These are phyloP conservation scores for Hippocampus barbouri DNA, from an alignment of 2,113 vertebrate genomes.

Conservation along the genomic window DNA sequence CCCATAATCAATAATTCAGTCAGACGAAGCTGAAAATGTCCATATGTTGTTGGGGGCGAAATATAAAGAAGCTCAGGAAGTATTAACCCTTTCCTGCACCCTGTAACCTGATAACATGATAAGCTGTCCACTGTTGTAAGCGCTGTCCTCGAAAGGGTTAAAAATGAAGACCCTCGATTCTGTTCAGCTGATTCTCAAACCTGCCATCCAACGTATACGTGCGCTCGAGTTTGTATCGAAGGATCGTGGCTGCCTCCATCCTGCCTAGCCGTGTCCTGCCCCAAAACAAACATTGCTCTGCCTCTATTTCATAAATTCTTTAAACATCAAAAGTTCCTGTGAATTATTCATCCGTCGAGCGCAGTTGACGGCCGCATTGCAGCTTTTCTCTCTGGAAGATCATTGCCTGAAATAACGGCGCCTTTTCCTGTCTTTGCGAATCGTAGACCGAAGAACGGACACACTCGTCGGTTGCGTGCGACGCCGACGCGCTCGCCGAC, in stretches of 20 bases:
- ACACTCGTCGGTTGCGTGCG: slow-evolving; percentile 9
- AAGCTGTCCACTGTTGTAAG: no score
- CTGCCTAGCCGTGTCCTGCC: slow-evolving; percentile 17
- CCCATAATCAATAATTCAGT: slow-evolving; percentile 42
- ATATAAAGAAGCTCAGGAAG: neutral
- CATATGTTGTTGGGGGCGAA: neutral
- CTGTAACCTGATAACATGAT: no score
- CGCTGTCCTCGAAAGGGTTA: no score
- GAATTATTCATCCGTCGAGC: slow-evolving; percentile 60
- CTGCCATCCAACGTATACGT: neutral
- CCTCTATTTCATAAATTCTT: slow-evolving; percentile 69
- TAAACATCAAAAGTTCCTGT: slow-evolving; percentile 51
- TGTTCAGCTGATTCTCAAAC: neutral
- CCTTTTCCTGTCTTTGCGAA: neutral
- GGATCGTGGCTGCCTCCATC: slow-evolving; percentile 10
- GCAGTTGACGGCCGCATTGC: slow-evolving; percentile 59
- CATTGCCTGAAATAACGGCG: slow-evolving; percentile 45
- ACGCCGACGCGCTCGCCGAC: neutral
- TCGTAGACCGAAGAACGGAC: neutral
- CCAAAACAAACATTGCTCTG: slow-evolving; percentile 63
- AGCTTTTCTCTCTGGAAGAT: slow-evolving; percentile 50
- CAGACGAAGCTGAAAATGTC: slow-evolving; percentile 14
- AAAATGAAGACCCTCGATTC: neutral
- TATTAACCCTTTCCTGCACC: neutral
- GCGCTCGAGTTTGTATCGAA: slow-evolving; percentile 13